A percentile compares a stretch with the other conserved stretches of the same genome.
These are phyloP conservation scores for Papilio gigon DNA, from an alignment of 2,888 invertebrate genomes.

Conservation along the genomic window DNA sequence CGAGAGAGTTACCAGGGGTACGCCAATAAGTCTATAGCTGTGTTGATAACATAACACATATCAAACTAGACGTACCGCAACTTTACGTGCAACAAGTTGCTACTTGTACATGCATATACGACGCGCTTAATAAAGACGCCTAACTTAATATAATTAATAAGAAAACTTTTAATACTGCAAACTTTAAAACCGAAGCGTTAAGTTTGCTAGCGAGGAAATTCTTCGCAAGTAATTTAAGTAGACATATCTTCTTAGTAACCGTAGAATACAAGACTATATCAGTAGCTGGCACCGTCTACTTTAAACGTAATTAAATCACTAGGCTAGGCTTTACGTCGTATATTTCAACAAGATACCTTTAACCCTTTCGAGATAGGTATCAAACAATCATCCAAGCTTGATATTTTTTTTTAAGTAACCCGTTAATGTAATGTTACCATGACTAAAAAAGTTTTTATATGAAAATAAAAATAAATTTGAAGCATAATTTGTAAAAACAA, in stretches of 20 bases:
- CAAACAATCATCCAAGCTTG: too few relatives aligned
- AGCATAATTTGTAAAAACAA: not conserved
- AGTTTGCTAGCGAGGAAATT: not conserved
- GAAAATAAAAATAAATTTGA: not conserved
- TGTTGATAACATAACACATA: too few relatives aligned
- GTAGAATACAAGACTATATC: too few relatives aligned
- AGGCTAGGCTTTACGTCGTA: too few relatives aligned
- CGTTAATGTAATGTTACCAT: too few relatives aligned
- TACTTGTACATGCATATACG: not conserved
- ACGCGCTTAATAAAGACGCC: conserved; percentile 2
- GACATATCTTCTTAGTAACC: not conserved
- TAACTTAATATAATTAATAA: not conserved
- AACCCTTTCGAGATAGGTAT: too few relatives aligned
- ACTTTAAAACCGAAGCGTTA: conserved; percentile 10
- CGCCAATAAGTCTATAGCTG: too few relatives aligned
- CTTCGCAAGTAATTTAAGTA: not conserved
- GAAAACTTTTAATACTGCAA: conserved; percentile 10
- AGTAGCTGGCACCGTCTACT: too few relatives aligned
- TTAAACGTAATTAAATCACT: too few relatives aligned
- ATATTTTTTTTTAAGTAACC: too few relatives aligned
- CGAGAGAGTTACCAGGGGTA: too few relatives aligned
- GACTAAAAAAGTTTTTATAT: not conserved
- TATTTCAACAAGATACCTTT: too few relatives aligned
- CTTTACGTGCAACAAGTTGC: conserved; percentile 21
- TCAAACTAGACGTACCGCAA: not conserved